A percentile compares a stretch with the other conserved stretches of the same genome.
Evolutionary conservation across 2,888 invertebrate species (phyloP).

Genomic region (Capitulum mitella): DNA sequence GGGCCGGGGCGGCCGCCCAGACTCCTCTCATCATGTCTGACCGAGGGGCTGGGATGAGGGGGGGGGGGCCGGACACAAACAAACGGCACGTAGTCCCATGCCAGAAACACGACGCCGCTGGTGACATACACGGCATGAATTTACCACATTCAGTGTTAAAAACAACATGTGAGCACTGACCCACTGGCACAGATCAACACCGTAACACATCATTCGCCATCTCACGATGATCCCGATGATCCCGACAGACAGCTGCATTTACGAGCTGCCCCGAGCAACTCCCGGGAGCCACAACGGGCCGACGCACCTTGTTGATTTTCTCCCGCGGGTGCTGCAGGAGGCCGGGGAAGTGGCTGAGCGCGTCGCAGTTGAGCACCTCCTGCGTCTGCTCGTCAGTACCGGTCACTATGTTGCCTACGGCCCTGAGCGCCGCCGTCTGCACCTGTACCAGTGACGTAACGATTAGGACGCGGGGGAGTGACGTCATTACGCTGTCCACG

Average conservation of each 20-base stretch:
- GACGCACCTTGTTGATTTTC: conserved; percentile 83
- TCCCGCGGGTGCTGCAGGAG: conserved; percentile 89
- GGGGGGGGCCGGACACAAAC: not conserved
- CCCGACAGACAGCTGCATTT: too few relatives aligned
- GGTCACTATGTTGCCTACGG: conserved; percentile 97
- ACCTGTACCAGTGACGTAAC: conserved; percentile 42
- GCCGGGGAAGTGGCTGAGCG: conserved; percentile 85
- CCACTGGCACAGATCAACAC: not conserved
- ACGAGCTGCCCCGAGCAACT: too few relatives aligned
- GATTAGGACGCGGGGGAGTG: not conserved
- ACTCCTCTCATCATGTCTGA: not conserved
- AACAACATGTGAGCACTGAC: too few relatives aligned
- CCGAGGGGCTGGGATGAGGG: not conserved
- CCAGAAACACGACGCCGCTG: not conserved
- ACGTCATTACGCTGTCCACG: too few relatives aligned
- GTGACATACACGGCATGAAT: too few relatives aligned
- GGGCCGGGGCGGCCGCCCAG: not conserved
- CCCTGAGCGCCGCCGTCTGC: conserved; percentile 91
- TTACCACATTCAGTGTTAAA: too few relatives aligned
- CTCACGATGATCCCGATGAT: not conserved
- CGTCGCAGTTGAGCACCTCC: conserved; percentile 90
- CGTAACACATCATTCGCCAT: not conserved
- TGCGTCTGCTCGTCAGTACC: conserved; percentile 99
- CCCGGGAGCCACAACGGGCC: not conserved
- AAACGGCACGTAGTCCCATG: not conserved